These are phyloP conservation scores for Dicrurus megarhynchus DNA, from an alignment of 2,113 vertebrate species.

Conservation along the genomic window DNA sequence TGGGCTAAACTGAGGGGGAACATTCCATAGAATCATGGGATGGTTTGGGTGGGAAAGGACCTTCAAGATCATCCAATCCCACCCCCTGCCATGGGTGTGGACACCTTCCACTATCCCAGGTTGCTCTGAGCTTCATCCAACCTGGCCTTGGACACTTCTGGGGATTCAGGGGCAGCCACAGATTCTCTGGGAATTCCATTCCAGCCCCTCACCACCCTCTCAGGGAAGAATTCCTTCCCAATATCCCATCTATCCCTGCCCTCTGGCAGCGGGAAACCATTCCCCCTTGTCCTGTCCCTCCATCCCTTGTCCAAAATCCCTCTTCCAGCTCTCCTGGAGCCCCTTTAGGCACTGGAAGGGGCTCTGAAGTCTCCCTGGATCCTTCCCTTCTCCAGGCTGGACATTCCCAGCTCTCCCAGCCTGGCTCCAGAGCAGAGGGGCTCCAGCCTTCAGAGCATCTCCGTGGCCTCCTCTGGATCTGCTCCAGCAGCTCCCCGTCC, in stretches of 20 bases:
- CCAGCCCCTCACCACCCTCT: accelerated
- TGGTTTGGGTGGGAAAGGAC: not conserved
- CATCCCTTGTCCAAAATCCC: not conserved
- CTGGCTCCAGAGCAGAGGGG: not conserved
- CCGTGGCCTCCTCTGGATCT: accelerated
- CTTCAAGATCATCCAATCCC: not conserved
- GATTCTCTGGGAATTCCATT: not conserved
- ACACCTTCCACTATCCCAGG: not conserved
- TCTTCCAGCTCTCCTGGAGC: not conserved
- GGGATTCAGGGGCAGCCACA: not conserved
- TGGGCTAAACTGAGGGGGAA: not conserved
- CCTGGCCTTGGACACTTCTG: too few species aligned
- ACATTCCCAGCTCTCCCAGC: not conserved
- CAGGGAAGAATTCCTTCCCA: not conserved
- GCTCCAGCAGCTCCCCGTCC: not conserved
- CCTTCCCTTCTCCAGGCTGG: not conserved
- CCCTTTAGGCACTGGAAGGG: not conserved
- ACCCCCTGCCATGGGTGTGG: not conserved
- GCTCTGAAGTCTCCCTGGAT: accelerated
- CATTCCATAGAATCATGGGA: not conserved
- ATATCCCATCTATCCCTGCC: accelerated
- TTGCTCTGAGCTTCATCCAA: accelerated
- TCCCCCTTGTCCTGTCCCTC: accelerated
- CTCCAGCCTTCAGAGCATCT: not conserved
- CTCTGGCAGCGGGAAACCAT: not conserved